Evolutionary conservation across 2,888 invertebrate species (phyloP).

Genomic region (Chaitophorus viminalis): DNA sequence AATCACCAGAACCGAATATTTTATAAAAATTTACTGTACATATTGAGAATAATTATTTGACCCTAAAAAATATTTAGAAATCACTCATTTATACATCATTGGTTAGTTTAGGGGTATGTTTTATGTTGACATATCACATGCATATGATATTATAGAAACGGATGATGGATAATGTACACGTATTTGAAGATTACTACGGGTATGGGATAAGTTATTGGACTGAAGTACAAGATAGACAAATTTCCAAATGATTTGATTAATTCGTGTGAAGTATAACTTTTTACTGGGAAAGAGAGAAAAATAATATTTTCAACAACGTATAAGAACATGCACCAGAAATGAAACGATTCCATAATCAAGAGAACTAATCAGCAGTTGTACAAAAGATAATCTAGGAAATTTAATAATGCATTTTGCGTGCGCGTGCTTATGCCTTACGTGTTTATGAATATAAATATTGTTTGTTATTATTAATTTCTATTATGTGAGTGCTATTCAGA

Average conservation of each 20-base stretch:
- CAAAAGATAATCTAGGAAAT: neutral
- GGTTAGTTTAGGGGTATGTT: no score
- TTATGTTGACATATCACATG: no score
- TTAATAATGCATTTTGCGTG: slow-evolving; percentile 4
- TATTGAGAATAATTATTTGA: no score
- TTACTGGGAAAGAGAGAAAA: neutral
- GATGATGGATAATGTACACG: neutral
- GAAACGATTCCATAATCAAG: neutral
- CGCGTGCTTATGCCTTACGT: neutral
- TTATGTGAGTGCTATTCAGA: slow-evolving; percentile 12
- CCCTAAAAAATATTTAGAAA: no score
- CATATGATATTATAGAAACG: neutral
- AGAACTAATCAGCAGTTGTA: neutral
- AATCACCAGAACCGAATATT: no score
- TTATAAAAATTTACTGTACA: no score
- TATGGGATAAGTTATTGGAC: neutral
- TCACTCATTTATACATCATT: no score
- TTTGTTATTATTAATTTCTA: slow-evolving; percentile 29
- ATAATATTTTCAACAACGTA: neutral
- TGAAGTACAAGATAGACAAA: no score
- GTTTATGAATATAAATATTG: neutral
- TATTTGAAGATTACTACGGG: neutral
- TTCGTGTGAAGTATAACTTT: neutral
- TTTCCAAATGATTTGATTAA: neutral
- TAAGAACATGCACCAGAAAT: neutral